phyloP scores from a whole-genome alignment of 1,140 invertebrate genomes.

The Philopotamus ludificatus region DNA sequence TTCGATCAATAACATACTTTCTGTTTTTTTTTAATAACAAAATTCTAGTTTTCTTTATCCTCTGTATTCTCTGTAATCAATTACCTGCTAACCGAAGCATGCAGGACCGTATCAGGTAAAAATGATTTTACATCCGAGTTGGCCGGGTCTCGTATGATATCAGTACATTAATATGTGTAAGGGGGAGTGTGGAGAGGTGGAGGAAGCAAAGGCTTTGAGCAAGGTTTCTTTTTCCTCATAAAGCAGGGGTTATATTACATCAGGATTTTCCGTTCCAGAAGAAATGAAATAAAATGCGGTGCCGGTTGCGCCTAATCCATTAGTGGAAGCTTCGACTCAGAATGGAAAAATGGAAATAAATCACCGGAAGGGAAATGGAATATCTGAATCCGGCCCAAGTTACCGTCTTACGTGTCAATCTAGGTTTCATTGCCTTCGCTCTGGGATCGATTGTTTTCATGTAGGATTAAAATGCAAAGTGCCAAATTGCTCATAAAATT shows the following conservation, averaged over 20 bases:
- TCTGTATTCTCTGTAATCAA: too few species aligned
- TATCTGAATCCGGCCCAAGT: not conserved
- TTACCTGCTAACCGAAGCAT: too few species aligned
- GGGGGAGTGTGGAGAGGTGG: too few species aligned
- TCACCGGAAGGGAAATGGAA: not conserved
- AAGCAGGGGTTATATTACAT: not conserved
- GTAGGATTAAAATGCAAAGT: too few species aligned
- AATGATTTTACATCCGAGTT: not conserved
- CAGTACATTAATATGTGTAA: not conserved
- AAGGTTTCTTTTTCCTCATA: not conserved
- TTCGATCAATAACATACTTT: too few species aligned
- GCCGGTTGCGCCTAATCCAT: not conserved
- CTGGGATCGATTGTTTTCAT: too few species aligned
- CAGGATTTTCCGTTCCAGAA: not conserved
- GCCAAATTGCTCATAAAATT: too few species aligned
- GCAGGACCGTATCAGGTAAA: not conserved
- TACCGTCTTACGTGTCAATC: not conserved
- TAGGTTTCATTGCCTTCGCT: too few species aligned
- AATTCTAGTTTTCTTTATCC: too few species aligned
- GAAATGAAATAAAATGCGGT: not conserved
- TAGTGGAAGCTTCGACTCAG: not conserved
- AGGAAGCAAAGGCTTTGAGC: not conserved
- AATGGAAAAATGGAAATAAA: conserved; percentile 2
- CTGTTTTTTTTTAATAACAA: too few species aligned
- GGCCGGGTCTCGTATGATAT: not conserved